Base-by-base conservation (phyloP, 2,113 vertebrate genomes). In the Meles meles region DNA sequence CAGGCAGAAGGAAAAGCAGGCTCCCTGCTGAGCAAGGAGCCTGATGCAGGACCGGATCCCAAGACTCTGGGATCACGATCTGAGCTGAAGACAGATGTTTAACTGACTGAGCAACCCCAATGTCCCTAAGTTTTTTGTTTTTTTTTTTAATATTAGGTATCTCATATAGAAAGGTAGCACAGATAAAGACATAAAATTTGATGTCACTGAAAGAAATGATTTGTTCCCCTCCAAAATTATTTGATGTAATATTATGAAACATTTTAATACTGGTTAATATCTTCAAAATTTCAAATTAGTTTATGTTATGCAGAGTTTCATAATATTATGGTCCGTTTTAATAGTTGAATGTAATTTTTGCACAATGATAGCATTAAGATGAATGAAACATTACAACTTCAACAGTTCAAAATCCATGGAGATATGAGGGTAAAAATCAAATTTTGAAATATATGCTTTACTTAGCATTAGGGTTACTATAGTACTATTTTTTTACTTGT, bases 371-470 rank as follows among this genome's bases (percentile, higher is more conserved):
- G 27, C 1, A 52, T 37, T 81, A 96, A 81, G 57, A 77, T 72
- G 37, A 94, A 59, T 67, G 52, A 76, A 94, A 21, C 71, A 72
- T 85, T 77, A 4, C 14, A 80, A n/a, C 25, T 85, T 96, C 42
- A 87, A 42, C 2, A 67, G 20, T 90, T 94, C 57, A 94, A 47
- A 81, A 67, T 85, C 44, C 27, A 77, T 14, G 92, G n/a, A 88
- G 18, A 81, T 91, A 71, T 52, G 52, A 95, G 4, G 17, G 20
- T 80, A 77, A 90, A 92, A 86, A 63, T 72, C 44, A 93, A 76
- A 87, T 81, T 90, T 90, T 71, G 90, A 83, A 97, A 95, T 91
- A 34, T 15, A 82, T 92, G 92, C 34, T 95, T 96, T 63, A 72
- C 47, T 85, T 81, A 85, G 20, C 23, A 37, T 90, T 10, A 61